Evolutionary conservation across 2,797 vertebrate genomes (phyloP), one percentile per base, ranked within the genome.

Genomic region (Australoheros facetus): DNA sequence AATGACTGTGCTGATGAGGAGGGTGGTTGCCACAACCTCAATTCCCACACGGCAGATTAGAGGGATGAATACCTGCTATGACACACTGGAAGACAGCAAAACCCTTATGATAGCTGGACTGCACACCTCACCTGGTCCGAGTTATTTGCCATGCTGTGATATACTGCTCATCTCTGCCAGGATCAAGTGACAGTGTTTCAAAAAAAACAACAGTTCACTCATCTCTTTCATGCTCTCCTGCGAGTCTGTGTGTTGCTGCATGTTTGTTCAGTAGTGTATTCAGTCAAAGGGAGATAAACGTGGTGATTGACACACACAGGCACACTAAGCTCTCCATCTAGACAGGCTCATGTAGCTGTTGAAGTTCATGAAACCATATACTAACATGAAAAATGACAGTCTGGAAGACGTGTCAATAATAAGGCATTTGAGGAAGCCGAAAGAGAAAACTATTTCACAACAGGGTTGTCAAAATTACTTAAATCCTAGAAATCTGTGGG

Each of bases 1-100:
- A 92, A 93, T 88, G 88, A 92, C 91, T 86, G 79, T 89, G 89
- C 89, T 93, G 92, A 94, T 93, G 91, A 94, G 84, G 87, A 91
- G 80, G 84, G 77, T 75, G 87, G 84, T 75, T 57, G 85, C 86
- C 85, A 87, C 84, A 85, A 89, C 78, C 88, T 88, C 84, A 80
- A 91, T 87, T 88, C 92, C 86, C 82, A 85, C 70, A 80, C 6
- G 64, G 82, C 84, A 92, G 93, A 94, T 94, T 93, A 91, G 80
- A 66, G 71, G 92, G 86, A 91, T 90, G 91, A 93, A 92, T 86
- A 92, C 89, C 90, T 86, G 88, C 85, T 83, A 85, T 83, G 90
- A 88, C 86, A 84, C 57, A 56, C 73, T 69, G 19, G 64, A 75
- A 82, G 75, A 89, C 64, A 1, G 82, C 73, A 87, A 86, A 91